Evolutionary conservation across 2,888 invertebrate genomes (phyloP).

Genomic region (Plagodis dolabraria): DNA sequence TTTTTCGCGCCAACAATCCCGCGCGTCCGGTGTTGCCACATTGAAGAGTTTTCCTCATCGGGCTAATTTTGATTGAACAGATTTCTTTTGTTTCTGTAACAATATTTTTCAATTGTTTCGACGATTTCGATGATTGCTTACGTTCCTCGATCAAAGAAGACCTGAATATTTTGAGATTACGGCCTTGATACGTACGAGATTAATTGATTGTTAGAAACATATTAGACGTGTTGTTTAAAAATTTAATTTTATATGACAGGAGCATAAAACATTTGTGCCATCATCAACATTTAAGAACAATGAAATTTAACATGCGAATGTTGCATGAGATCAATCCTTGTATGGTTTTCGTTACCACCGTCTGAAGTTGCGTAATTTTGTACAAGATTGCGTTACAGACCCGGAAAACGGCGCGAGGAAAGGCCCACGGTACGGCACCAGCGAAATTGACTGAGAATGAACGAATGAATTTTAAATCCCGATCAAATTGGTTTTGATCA

Average conservation of each 20-base stretch:
- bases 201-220: constrained; percentile 54
- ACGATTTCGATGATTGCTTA: constrained; percentile 47
- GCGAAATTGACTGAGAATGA: constrained; percentile 42
- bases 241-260: constrained; percentile 39
- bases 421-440: constrained; percentile 29
- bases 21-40: constrained; percentile 60
- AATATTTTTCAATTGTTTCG: constrained; percentile 48
- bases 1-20: constrained; percentile 64
- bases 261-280: constrained; percentile 23
- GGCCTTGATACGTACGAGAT: constrained; percentile 46
- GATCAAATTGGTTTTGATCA: constrained; percentile 44
- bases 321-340: constrained; percentile 12
- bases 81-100: constrained; percentile 57
- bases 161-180: constrained; percentile 34
- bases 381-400: constrained; percentile 37
- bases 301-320: constrained; percentile 28
- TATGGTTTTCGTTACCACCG: constrained; percentile 23
- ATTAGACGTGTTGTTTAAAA: constrained; percentile 49
- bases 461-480: constrained; percentile 45
- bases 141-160: constrained; percentile 60
- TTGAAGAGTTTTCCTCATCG: constrained; percentile 58
- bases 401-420: constrained; percentile 33
- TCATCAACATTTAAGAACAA: constrained; percentile 24
- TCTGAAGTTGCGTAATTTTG: constrained; percentile 38
- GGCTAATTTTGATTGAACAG: constrained; percentile 65